Conservation (phyloP, 2,888 invertebrate genomes). For the Pachymerium ferrugineum region DNA sequence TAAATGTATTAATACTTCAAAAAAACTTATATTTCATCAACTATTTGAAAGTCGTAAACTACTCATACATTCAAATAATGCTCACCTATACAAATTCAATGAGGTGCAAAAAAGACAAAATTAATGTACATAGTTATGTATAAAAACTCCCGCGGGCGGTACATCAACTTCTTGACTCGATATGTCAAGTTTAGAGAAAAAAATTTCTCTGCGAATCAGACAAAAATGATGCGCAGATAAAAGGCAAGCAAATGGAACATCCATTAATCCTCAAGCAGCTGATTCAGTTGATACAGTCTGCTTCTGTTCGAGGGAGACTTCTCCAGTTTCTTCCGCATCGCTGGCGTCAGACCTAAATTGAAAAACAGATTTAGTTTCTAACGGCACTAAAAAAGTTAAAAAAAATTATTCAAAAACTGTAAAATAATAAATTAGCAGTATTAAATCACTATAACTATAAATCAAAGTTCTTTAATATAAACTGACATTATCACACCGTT, state of each 20-base stretch:
- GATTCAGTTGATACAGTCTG: neutral
- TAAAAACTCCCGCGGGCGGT: neutral
- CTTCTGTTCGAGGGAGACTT: neutral
- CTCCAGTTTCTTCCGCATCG: neutral
- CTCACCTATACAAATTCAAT: neutral
- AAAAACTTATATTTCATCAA: neutral
- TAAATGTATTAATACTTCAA: neutral
- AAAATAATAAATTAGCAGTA: neutral
- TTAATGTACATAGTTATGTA: neutral
- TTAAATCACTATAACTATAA: neutral
- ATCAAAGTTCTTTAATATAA: neutral
- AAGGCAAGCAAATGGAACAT: neutral
- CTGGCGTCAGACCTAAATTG: neutral
- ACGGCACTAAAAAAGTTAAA: neutral
- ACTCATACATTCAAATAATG: neutral
- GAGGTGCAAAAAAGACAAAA: neutral
- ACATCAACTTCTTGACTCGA: conserved; percentile 1
- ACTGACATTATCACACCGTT: neutral
- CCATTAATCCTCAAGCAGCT: neutral
- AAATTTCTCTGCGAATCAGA: neutral
- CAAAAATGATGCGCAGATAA: neutral
- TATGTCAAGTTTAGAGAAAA: neutral
- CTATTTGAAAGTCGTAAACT: neutral
- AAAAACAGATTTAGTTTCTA: too few relatives aligned
- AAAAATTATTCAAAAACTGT: neutral